These are phyloP conservation scores for Rhagonycha fulva DNA, from an alignment of 2,888 invertebrate genomes.

Conservation along the genomic window DNA sequence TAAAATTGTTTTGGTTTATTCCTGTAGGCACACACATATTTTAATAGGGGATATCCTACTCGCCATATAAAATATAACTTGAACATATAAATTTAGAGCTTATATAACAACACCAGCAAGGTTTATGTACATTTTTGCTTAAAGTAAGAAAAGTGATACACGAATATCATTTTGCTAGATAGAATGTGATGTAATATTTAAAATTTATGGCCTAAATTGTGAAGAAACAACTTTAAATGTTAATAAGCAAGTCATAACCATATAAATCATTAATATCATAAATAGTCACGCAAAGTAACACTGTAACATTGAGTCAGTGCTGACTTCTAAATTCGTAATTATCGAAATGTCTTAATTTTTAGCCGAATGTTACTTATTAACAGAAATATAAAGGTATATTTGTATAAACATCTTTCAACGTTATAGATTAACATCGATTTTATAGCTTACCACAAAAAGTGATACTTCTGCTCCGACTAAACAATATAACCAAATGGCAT, in stretches of 20 bases:
- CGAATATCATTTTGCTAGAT: neutral
- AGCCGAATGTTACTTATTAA: neutral
- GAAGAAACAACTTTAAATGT: neutral
- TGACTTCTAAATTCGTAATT: no score
- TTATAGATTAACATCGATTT: no score
- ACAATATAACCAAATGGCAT: no score
- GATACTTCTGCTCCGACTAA: no score
- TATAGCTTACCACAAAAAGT: no score
- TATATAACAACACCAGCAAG: neutral
- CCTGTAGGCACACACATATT: neutral
- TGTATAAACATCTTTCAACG: no score
- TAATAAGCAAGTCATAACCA: neutral
- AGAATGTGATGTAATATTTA: neutral
- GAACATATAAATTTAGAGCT: neutral
- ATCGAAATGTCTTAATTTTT: neutral
- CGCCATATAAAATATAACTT: neutral
- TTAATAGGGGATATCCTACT: neutral
- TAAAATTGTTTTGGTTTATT: neutral
- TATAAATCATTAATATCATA: neutral
- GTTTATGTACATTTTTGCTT: neutral
- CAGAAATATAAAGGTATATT: no score
- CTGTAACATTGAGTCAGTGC: neutral
- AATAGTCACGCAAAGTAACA: neutral
- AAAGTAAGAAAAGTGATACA: neutral
- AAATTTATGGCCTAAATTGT: neutral